phyloP scores from a whole-genome alignment of 64 coral and sea anemone genomes.

The Platygyra sinensis region DNA sequence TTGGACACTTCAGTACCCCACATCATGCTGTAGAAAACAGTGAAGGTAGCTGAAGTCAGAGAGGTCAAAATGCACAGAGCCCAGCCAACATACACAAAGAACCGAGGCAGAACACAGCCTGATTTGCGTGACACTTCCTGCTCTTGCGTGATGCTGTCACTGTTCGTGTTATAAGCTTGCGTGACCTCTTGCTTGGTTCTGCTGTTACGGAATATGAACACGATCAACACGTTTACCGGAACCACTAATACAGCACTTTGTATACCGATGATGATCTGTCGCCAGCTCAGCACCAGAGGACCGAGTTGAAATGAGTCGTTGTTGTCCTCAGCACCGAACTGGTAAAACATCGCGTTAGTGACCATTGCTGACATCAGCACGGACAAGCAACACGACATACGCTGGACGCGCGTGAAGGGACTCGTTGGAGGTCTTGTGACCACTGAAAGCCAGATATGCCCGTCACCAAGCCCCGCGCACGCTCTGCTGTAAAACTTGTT shows the following conservation, averaged over 20 bases:
- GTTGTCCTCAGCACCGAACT: slow-evolving; percentile 72
- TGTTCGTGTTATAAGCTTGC: slow-evolving; percentile 40
- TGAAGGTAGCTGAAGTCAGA: slow-evolving; percentile 66
- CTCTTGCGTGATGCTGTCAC: slow-evolving; percentile 16
- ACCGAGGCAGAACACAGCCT: slow-evolving; percentile 59
- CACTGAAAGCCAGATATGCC: slow-evolving; percentile 94
- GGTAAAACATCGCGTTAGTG: slow-evolving; percentile 95
- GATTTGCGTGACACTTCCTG: slow-evolving; percentile 23
- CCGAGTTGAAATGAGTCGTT: slow-evolving; percentile 78
- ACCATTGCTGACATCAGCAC: slow-evolving; percentile 87
- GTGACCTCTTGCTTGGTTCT: slow-evolving; percentile 52
- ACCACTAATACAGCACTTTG: slow-evolving; percentile 89
- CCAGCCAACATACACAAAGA: slow-evolving; percentile 82
- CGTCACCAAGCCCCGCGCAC: slow-evolving; percentile 75
- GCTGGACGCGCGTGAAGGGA: slow-evolving; percentile 87
- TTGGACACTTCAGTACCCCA: slow-evolving; percentile 89
- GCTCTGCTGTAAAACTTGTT: slow-evolving; percentile 88
- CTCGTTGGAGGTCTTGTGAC: slow-evolving; percentile 89
- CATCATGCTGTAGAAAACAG: slow-evolving; percentile 87
- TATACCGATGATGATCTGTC: slow-evolving; percentile 81
- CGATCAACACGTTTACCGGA: slow-evolving; percentile 86
- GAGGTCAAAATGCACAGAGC: slow-evolving; percentile 54
- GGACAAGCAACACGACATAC: slow-evolving; percentile 84
- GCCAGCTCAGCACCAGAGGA: slow-evolving; percentile 66
- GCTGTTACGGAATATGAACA: slow-evolving; percentile 82